Base-by-base conservation (phyloP, 2,797 vertebrate species). In the Cheirogaleus major region DNA sequence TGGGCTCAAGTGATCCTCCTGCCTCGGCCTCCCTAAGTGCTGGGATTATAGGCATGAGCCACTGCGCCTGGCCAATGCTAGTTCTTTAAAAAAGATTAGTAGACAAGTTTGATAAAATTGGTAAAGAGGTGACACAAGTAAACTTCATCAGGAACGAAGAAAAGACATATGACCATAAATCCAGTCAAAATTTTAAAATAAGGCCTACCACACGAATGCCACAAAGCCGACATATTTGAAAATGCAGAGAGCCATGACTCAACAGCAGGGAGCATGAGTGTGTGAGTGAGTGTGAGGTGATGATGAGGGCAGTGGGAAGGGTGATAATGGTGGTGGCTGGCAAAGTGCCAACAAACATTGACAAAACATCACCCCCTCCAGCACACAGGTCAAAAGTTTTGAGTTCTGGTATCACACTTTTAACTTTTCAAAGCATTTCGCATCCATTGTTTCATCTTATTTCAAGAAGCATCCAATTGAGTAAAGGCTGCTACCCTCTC, bases 381-480 rank as follows among this genome's bases (percentile, higher is more conserved):
- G 27, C 23, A 70, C 38, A 45, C 3, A 13, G 32, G 22, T 11
- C 63, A 10, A 7, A 38, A 50, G 32, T 70, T 78, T 45, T 14
- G 5, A 81, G 80, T 12, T 43, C 81, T 25, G 63, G 9, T 8
- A 48, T 35, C 50, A 59, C 32, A 80, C 50, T 69, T 61, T 41
- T 25, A 86, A 93, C 72, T 92, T 93, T 55, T 43, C 69, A 86
- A 61, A 91, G 61, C 48, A 73, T 43, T 52, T 81, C 41, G 22
- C 15, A 48, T 22, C 38, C 43, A 93, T 0, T 18, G 55, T 63
- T 32, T 90, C 85, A 50, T 78, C 52, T 94, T 55, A 84, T 48
- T 73, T 93, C 52, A 76, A 93, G 70, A 89, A 87, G 32, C 63
- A 80, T 67, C 65, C n/a, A 79, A 50, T 79, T 65, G 95, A 91